phyloP scores from a whole-genome alignment of 2,888 invertebrate species.

The Prosapia bicincta region DNA sequence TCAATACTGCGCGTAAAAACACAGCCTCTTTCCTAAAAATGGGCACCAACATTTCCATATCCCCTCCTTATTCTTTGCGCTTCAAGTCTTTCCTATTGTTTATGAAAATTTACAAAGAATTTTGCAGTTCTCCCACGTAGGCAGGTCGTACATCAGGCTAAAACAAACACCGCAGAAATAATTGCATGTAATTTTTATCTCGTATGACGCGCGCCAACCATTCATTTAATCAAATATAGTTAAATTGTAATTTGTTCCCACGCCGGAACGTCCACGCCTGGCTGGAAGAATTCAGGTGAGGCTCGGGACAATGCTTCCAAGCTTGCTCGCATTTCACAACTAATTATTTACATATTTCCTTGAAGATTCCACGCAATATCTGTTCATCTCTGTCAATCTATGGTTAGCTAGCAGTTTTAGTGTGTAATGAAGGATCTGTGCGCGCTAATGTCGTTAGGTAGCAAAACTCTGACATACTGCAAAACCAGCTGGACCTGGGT shows the following conservation, averaged over 20 bases:
- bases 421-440: neutral
- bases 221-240: constrained; percentile 2
- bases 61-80: too few relatives aligned
- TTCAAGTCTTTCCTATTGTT: neutral
- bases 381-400: neutral
- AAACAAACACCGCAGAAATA: neutral
- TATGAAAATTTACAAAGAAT: neutral
- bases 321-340: neutral
- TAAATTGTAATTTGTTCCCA: neutral
- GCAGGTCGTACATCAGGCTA: neutral
- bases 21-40: too few relatives aligned
- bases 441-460: neutral
- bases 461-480: constrained; percentile 11
- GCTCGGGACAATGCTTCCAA: neutral
- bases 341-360: neutral
- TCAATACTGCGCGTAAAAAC: too few relatives aligned
- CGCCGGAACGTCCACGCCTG: neutral
- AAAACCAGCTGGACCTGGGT: constrained; percentile 26
- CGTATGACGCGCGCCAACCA: neutral
- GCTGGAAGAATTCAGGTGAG: neutral
- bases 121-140: neutral
- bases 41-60: too few relatives aligned
- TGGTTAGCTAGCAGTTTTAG: neutral
- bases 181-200: neutral
- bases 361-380: neutral